Conservation (phyloP, 2,113 vertebrate genomes). For the Pelusios castaneus region DNA sequence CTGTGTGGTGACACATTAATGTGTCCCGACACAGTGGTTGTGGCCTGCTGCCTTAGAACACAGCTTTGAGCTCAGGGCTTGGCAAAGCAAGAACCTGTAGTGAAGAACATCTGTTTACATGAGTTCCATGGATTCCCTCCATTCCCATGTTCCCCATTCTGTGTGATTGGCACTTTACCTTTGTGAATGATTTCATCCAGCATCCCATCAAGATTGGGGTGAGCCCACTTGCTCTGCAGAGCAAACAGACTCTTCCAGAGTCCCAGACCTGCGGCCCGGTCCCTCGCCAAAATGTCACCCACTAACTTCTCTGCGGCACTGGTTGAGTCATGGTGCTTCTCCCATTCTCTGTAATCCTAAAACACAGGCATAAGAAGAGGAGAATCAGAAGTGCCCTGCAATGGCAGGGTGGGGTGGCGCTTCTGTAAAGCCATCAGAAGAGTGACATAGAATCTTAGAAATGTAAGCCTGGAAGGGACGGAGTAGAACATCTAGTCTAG, state of each 20-base stretch:
- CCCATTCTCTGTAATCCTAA: background rate
- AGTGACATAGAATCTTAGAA: background rate
- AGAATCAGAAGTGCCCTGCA: too few species aligned
- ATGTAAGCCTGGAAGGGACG: background rate
- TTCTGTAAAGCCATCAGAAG: background rate
- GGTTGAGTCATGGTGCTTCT: background rate
- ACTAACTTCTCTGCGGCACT: background rate
- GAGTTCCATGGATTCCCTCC: background rate
- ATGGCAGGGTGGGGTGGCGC: background rate
- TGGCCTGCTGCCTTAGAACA: background rate
- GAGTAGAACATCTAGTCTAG: background rate
- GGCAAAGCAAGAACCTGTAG: background rate
- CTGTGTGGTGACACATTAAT: too few species aligned
- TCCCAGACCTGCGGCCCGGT: background rate
- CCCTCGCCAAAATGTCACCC: background rate
- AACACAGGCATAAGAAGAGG: background rate
- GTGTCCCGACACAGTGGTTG: too few species aligned
- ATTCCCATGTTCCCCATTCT: background rate
- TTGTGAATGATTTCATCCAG: background rate
- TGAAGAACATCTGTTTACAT: background rate
- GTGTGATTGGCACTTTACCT: background rate
- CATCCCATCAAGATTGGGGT: slow-evolving; percentile 12
- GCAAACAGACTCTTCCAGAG: background rate
- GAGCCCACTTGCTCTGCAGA: background rate
- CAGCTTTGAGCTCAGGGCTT: background rate